These are phyloP conservation scores for Acanthopagrus latus DNA, from an alignment of 2,797 vertebrate genomes.

Conservation along the genomic window DNA sequence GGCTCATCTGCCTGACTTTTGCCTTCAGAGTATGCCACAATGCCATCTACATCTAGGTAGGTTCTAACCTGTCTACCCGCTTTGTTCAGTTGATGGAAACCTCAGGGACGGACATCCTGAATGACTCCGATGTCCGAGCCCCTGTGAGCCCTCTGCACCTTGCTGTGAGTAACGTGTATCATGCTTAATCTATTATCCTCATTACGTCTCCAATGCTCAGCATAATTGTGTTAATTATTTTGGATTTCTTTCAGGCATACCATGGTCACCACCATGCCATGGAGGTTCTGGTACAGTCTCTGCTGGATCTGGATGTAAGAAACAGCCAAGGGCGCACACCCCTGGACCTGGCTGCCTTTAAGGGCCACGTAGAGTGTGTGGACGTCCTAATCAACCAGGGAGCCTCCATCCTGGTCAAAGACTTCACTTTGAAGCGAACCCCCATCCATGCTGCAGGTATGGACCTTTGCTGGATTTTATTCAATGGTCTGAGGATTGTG, in stretches of 20 bases:
- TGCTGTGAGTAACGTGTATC: conserved; percentile 89
- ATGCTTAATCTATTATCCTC: not conserved
- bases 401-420: conserved; percentile 96
- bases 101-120: conserved; percentile 95
- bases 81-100: conserved; percentile 95
- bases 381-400: conserved; percentile 98
- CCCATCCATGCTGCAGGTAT: conserved; percentile 97
- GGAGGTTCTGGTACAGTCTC: conserved; percentile 96
- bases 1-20: not conserved
- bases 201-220: not conserved
- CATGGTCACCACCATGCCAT: conserved; percentile 97
- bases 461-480: not conserved
- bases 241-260: conserved; percentile 88
- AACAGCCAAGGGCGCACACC: conserved; percentile 95
- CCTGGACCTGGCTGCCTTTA: conserved; percentile 95
- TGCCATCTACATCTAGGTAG: not conserved
- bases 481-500: not conserved
- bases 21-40: not conserved
- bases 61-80: conserved; percentile 54
- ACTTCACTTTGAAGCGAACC: conserved; percentile 95
- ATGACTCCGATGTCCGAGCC: conserved; percentile 92
- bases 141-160: conserved; percentile 97
- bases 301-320: conserved; percentile 96
- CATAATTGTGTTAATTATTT: not conserved
- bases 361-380: conserved; percentile 97